Base-by-base conservation (phyloP, 2,113 vertebrate species). In the Phylloscopus whistleri region DNA sequence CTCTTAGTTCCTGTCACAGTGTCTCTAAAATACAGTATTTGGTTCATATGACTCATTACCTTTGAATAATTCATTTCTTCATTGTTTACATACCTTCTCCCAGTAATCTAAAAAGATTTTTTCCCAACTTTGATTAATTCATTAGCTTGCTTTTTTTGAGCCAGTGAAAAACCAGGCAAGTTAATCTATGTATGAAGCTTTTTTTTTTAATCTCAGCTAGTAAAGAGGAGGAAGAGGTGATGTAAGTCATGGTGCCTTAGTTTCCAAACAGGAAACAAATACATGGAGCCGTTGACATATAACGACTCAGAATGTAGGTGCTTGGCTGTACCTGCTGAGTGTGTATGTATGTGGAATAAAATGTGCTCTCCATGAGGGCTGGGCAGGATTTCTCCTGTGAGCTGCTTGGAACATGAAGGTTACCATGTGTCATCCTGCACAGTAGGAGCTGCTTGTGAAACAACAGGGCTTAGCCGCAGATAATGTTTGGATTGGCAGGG, bases 101-200 rank as follows among this genome's bases (percentile, higher is more conserved):
- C 37, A 21, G 18, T 89, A 89, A 66, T 84, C 67, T 27, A 35
- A 66, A 83, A 53, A 60, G 14, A 9, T 48, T 33, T 70, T 44
- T 58, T 2, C 28, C 24, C 10, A 16, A 46, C 22, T 37, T 77
- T 58, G 77, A 55, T 51, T 84, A 86, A 68, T 91, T 70, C 58
- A 70, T 95, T 96, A 95, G 14, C 31, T 88, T 89, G 28, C 79
- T 87, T 91, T 19, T 85, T 73, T 43, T 85, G 55, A 96, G 77
- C 79, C 62, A 72, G 35, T 77, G 37, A 69, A 72, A 93, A 85
- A 24, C 21, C 55, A 76, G 59, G 9, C 6, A 67, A 78, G 37
- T n/a, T 72, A 48, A 79, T 76, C 11, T 58, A 20, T 2, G 1
- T 43, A 39, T 37, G 49, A 46, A 33, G 1, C 5, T 39, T 31